Conservation (phyloP, 2,797 vertebrate species). For the Fratercula arctica region DNA sequence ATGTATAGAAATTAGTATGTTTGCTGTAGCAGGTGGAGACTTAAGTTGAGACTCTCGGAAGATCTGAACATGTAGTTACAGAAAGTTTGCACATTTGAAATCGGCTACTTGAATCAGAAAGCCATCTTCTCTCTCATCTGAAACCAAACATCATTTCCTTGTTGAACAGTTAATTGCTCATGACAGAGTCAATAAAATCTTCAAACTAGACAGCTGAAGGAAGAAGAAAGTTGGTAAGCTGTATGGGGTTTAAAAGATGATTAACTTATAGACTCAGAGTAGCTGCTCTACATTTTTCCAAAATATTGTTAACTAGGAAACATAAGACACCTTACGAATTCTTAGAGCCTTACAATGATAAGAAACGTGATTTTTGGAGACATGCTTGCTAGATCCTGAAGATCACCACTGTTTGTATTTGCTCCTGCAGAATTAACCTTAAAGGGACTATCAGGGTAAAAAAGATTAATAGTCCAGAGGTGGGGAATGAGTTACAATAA, state of each 20-base stretch:
- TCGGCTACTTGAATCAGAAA: not conserved
- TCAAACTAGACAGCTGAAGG: conserved; percentile 59
- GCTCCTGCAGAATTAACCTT: conserved; percentile 35
- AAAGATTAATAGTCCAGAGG: not conserved
- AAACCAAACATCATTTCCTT: conserved; percentile 8
- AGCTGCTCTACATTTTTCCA: conserved; percentile 52
- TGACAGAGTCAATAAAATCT: conserved; percentile 39
- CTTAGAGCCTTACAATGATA: conserved; percentile 1
- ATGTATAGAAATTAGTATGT: not conserved
- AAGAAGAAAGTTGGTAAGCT: conserved; percentile 25
- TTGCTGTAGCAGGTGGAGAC: not conserved
- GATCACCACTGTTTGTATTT: conserved; percentile 18
- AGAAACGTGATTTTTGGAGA: conserved; percentile 56
- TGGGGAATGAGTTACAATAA: not conserved
- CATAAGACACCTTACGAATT: conserved; percentile 53
- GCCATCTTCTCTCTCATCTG: not conserved
- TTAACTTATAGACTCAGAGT: conserved; percentile 65
- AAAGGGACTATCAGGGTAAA: not conserved
- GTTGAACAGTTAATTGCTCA: not conserved
- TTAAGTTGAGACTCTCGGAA: not conserved
- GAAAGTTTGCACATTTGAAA: not conserved
- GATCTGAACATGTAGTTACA: not conserved
- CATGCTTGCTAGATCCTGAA: conserved; percentile 29
- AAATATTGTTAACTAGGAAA: conserved; percentile 63
- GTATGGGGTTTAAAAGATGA: conserved; percentile 50